Percentiles rank a stretch among this genome's conserved stretches.
These are phyloP conservation scores for Cryptoblepharus egeriae DNA, from an alignment of 2,797 vertebrate species.

Conservation along the genomic window DNA sequence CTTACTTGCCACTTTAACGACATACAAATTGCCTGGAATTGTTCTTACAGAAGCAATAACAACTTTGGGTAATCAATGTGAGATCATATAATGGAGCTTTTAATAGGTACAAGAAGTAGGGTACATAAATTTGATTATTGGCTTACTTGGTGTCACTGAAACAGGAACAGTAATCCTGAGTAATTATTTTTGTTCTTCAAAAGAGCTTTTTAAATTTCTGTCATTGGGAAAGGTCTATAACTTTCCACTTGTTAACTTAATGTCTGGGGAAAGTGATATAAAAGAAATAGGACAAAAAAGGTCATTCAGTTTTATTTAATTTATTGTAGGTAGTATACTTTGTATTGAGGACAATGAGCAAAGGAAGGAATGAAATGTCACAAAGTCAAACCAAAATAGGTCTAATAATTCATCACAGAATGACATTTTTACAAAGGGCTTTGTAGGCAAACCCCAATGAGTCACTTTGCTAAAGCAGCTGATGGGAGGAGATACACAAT, in stretches of 20 bases:
- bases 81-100: background rate
- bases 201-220: slow-evolving; percentile 28
- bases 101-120: background rate
- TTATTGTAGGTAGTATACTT: slow-evolving; percentile 9
- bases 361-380: slow-evolving; percentile 30
- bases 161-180: background rate
- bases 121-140: slow-evolving; percentile 25
- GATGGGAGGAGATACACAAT: background rate
- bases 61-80: background rate
- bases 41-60: background rate
- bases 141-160: slow-evolving; percentile 2
- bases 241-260: slow-evolving; percentile 13
- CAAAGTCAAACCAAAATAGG: slow-evolving; percentile 42
- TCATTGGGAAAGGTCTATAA: slow-evolving; percentile 3
- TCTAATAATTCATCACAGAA: background rate
- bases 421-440: slow-evolving; percentile 30
- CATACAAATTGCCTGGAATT: background rate
- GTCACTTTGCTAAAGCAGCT: slow-evolving; percentile 46
- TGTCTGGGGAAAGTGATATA: background rate
- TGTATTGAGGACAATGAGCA: background rate
- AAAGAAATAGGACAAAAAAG: slow-evolving; percentile 15
- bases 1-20: slow-evolving; percentile 20
- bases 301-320: background rate
- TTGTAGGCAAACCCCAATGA: slow-evolving; percentile 43
- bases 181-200: slow-evolving; percentile 2